Base-by-base conservation (phyloP, 53 echinoderm and acorn worm species). In the Luidia sarsii region DNA sequence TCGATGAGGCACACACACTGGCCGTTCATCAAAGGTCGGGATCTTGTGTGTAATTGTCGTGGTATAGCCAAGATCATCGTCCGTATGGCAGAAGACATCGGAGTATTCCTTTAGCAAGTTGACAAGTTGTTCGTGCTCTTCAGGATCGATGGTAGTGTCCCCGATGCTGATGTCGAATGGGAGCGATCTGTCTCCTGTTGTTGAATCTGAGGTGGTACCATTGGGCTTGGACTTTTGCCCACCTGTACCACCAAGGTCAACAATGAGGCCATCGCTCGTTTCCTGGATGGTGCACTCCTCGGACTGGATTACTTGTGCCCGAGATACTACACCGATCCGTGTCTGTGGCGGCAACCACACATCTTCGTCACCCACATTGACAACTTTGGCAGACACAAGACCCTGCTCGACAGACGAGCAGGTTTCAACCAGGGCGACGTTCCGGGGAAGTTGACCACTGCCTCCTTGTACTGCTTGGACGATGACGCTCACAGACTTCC, bases 41-140 rank as follows among this genome's bases (percentile, higher is more conserved):
- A 83, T 77, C 3, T 18, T 66, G 49, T 88, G 83, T 11, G 11
- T 75, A 1, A 88, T 28, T 28, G 41, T 53, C 2, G 81, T 39
- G 22, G 82, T 74, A 74, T 64, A 82, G 5, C 88, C 82, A 10
- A 88, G 31, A 67, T 88, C 88, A 10, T 65, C 39, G 7, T 82
- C 88, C 45, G 21, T 45, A 14, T 67, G 64, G 22, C 74, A 67
- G 46, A 82, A 67, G 3, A 61, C 48, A 30, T 72, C 63, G 14
- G 62, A 9, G 30, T 84, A 57, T 7, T 64, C 57, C 22, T 22
- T 10, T 8, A 83, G 28, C 6, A 83, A 13, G 24, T 25, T 37
- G 21, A 15, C 14, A 39, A 83, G 28, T 23, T 50, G 48, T 6
- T 37, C 14, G 28, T 56, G 28, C 21, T 60, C 30, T 7, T 59